Evolutionary conservation across 2,888 invertebrate species (phyloP).

Genomic region (Troides oblongomaculatus): DNA sequence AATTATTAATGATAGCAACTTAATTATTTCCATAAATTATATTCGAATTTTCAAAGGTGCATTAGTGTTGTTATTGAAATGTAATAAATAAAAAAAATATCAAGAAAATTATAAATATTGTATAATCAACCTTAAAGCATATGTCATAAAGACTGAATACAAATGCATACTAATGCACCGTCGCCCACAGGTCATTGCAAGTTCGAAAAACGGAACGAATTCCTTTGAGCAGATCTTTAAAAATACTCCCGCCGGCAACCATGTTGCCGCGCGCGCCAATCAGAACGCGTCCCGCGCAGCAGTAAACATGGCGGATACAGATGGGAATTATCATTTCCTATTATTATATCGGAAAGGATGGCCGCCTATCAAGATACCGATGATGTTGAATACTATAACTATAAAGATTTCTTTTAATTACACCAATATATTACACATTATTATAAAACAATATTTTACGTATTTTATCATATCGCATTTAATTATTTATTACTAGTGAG

Average conservation of each 20-base stretch:
- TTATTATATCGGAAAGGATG: constrained; percentile 51
- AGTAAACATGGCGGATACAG: constrained; percentile 64
- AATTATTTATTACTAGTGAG: too few relatives aligned
- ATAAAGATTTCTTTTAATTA: not conserved
- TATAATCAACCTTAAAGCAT: constrained; percentile 3
- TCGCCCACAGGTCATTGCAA: constrained; percentile 32
- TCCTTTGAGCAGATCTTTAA: constrained; percentile 41
- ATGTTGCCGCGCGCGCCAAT: constrained; percentile 68
- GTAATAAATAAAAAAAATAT: too few relatives aligned
- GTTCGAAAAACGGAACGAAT: constrained; percentile 39
- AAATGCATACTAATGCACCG: constrained; percentile 4
- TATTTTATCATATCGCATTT: too few relatives aligned
- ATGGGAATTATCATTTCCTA: constrained; percentile 58
- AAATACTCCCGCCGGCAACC: constrained; percentile 55
- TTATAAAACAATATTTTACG: not conserved
- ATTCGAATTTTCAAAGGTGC: not conserved
- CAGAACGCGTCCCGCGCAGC: constrained; percentile 47
- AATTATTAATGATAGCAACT: too few relatives aligned
- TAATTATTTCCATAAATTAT: too few relatives aligned
- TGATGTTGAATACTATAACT: constrained; percentile 27
- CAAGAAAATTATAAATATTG: not conserved
- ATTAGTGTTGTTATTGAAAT: not conserved
- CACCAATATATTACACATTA: too few relatives aligned
- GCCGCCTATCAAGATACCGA: constrained; percentile 39
- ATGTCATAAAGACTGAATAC: constrained; percentile 31